These are phyloP conservation scores for Volucella zonaria DNA, from an alignment of 2,888 invertebrate species.

Conservation along the genomic window DNA sequence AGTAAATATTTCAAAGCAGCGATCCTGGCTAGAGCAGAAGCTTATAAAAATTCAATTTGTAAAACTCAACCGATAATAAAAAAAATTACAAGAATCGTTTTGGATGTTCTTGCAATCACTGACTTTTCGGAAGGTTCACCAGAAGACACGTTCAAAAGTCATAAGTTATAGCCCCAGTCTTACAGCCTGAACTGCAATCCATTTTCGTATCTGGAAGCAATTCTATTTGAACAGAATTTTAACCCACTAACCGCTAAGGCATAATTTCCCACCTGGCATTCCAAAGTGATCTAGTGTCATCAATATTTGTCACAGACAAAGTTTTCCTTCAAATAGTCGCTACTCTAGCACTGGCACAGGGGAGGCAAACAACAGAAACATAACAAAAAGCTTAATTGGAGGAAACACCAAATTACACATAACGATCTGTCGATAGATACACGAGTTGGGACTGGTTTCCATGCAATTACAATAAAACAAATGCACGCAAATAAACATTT, in stretches of 20 bases:
- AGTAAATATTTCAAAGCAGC: no score
- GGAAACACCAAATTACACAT: conserved; percentile 44
- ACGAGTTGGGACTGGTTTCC: no score
- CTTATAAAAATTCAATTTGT: no score
- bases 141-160: no score
- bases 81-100: no score
- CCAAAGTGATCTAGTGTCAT: conserved; percentile 24
- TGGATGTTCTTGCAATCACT: no score
- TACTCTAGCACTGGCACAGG: not conserved
- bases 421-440: conserved; percentile 13
- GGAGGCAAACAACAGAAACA: conserved; percentile 3
- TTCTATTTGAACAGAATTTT: conserved; percentile 13
- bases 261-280: conserved; percentile 26
- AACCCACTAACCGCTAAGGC: conserved; percentile 10
- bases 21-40: no score
- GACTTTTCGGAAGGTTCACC: no score
- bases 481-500: conserved; percentile 22
- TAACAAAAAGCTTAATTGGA: conserved; percentile 30
- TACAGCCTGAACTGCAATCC: no score
- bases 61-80: no score
- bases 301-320: conserved; percentile 22
- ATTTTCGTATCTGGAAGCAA: no score
- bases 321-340: conserved; percentile 6
- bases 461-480: conserved; percentile 16
- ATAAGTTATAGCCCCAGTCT: no score